Percentiles rank a stretch among this genome's conserved stretches.
Evolutionary conservation across 2,888 invertebrate genomes (phyloP).

Genomic region (Aleiodes testaceus): DNA sequence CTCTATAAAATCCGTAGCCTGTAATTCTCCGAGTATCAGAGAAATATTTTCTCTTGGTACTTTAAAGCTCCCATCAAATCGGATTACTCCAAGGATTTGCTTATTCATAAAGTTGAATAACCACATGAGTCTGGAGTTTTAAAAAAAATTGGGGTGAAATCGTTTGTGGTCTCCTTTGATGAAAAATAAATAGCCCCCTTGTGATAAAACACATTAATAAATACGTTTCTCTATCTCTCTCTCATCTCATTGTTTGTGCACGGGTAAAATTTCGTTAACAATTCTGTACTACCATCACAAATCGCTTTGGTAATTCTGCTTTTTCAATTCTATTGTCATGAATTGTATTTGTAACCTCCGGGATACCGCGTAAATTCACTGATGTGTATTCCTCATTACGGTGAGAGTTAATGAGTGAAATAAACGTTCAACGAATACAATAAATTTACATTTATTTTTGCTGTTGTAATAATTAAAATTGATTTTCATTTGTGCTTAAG

Average conservation of each 20-base stretch:
- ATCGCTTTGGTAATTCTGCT: no score
- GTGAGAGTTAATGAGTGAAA: conserved; percentile 1
- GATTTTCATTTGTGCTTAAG: no score
- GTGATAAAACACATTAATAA: no score
- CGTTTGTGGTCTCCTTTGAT: conserved; percentile 41
- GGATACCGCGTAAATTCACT: conserved; percentile 4
- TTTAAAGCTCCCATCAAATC: conserved; percentile 49
- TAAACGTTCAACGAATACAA: background rate
- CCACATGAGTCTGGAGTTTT: background rate
- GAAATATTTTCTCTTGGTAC: conserved; percentile 47
- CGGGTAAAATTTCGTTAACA: background rate
- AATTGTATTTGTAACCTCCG: conserved; percentile 4
- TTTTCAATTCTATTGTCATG: background rate
- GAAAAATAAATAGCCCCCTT: background rate
- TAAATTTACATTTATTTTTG: conserved; percentile 14
- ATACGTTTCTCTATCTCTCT: no score
- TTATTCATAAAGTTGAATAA: conserved; percentile 50
- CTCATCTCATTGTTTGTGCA: no score
- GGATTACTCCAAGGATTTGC: conserved; percentile 51
- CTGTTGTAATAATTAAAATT: background rate
- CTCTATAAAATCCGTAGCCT: no score
- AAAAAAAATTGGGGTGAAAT: conserved; percentile 11
- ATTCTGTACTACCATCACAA: background rate
- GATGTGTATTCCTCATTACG: conserved; percentile 14
- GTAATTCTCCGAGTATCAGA: conserved; percentile 6